Percentiles rank a stretch among this genome's conserved stretches.
These are phyloP conservation scores for Boloria euphrosyne DNA, from an alignment of 2,888 invertebrate species.

Conservation along the genomic window DNA sequence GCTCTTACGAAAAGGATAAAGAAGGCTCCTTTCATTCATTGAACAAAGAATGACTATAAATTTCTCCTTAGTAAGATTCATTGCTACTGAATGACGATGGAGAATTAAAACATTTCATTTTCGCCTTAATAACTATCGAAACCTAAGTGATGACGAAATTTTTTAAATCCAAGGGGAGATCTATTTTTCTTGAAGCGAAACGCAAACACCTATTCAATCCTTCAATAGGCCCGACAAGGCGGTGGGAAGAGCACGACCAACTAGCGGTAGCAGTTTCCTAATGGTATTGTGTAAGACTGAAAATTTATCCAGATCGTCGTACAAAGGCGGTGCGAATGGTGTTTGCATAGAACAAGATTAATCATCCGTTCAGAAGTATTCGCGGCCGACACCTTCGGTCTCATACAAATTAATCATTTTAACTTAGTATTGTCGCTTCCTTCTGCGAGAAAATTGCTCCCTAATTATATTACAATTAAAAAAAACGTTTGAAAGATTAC, in stretches of 20 bases:
- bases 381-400: conserved; percentile 60
- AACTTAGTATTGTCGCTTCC: conserved; percentile 75
- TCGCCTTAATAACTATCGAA: conserved; percentile 77
- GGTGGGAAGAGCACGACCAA: conserved; percentile 69
- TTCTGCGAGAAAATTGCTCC: conserved; percentile 70
- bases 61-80: conserved; percentile 60
- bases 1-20: conserved; percentile 24
- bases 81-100: conserved; percentile 78
- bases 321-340: conserved; percentile 64
- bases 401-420: conserved; percentile 80
- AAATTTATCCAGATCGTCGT: conserved; percentile 72
- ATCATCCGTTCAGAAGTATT: conserved; percentile 69
- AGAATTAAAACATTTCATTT: conserved; percentile 78
- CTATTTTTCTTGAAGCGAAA: conserved; percentile 73
- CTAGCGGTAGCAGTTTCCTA: conserved; percentile 79
- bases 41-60: conserved; percentile 75
- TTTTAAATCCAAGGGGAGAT: conserved; percentile 75
- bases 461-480: conserved; percentile 80
- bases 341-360: conserved; percentile 78
- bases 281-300: conserved; percentile 79
- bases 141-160: conserved; percentile 76
- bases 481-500: conserved; percentile 74
- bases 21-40: conserved; percentile 52
- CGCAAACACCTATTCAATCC: conserved; percentile 82
- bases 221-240: conserved; percentile 73